These are phyloP conservation scores for Carterocephalus palaemon DNA, from an alignment of 2,888 invertebrate species.

Conservation along the genomic window DNA sequence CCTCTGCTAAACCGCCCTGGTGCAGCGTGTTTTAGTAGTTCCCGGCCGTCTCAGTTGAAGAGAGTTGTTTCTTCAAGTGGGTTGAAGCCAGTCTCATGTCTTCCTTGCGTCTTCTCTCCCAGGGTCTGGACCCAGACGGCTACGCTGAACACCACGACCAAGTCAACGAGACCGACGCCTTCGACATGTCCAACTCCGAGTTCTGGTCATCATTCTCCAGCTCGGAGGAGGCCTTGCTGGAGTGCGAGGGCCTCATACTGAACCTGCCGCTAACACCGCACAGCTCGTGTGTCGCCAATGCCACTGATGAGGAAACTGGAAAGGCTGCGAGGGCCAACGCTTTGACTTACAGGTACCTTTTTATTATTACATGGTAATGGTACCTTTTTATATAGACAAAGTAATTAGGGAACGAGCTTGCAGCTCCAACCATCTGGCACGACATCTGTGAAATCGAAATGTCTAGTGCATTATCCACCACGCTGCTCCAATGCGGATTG, in stretches of 20 bases:
- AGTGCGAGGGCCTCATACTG: conserved; percentile 85
- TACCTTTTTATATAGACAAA: too few relatives aligned
- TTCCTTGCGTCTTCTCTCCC: conserved; percentile 25
- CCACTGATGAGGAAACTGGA: conserved; percentile 61
- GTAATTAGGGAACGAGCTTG: too few relatives aligned
- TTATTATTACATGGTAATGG: too few relatives aligned
- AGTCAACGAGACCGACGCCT: conserved; percentile 81
- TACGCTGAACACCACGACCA: conserved; percentile 81
- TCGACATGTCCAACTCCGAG: conserved; percentile 87
- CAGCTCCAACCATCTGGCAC: too few relatives aligned
- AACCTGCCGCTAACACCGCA: conserved; percentile 85
- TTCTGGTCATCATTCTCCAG: conserved; percentile 90
- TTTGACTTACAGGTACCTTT: conserved; percentile 81
- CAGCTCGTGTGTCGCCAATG: conserved; percentile 65
- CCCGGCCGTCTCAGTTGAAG: too few relatives aligned
- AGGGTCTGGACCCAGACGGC: conserved; percentile 81
- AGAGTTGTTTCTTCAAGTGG: too few relatives aligned
- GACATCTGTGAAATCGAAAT: too few relatives aligned
- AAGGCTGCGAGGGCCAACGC: conserved; percentile 79
- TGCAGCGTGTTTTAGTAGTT: too few relatives aligned
- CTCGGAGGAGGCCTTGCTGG: conserved; percentile 86
- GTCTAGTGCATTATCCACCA: too few relatives aligned
- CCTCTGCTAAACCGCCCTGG: too few relatives aligned
- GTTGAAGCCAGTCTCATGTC: too few relatives aligned
- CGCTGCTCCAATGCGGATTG: too few relatives aligned